Percentiles rank a stretch among this genome's conserved stretches.
phyloP scores from a whole-genome alignment of 2,888 invertebrate species.

The Agelastica alni region DNA sequence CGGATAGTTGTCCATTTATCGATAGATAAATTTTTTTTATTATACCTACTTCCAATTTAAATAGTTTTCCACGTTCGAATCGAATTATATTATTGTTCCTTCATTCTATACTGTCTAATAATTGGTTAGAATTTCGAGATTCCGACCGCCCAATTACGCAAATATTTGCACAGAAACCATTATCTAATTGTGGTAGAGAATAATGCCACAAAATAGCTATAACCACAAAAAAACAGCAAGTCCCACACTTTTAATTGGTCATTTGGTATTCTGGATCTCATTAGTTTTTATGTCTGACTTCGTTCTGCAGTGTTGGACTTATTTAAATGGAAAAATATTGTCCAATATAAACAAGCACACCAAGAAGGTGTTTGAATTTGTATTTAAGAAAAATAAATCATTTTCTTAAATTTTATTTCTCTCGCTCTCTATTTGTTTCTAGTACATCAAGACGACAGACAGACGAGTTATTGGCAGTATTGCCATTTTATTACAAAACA shows the following conservation, averaged over 20 bases:
- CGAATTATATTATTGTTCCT: background rate
- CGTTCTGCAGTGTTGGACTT: constrained; percentile 5
- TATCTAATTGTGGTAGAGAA: constrained; percentile 8
- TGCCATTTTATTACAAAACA: too few species aligned
- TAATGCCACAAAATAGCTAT: constrained; percentile 8
- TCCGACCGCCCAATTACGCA: constrained; percentile 7
- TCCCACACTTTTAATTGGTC: constrained; percentile 48
- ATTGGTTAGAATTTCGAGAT: constrained; percentile 6
- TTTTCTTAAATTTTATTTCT: too few species aligned
- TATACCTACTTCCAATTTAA: constrained; percentile 15
- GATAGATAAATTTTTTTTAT: too few species aligned
- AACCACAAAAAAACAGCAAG: constrained; percentile 16
- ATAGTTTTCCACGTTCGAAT: background rate
- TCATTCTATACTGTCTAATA: background rate
- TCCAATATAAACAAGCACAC: too few species aligned
- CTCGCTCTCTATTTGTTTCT: too few species aligned
- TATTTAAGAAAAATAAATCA: too few species aligned
- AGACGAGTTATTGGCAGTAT: too few species aligned
- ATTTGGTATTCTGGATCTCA: constrained; percentile 47
- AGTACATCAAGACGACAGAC: too few species aligned
- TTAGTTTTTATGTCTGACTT: constrained; percentile 50
- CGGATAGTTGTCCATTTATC: too few species aligned
- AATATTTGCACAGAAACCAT: constrained; percentile 13
- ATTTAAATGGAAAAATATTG: too few species aligned
- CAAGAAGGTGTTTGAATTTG: too few species aligned